Conservation (phyloP, 2,113 vertebrate genomes). For the Gambusia affinis region DNA sequence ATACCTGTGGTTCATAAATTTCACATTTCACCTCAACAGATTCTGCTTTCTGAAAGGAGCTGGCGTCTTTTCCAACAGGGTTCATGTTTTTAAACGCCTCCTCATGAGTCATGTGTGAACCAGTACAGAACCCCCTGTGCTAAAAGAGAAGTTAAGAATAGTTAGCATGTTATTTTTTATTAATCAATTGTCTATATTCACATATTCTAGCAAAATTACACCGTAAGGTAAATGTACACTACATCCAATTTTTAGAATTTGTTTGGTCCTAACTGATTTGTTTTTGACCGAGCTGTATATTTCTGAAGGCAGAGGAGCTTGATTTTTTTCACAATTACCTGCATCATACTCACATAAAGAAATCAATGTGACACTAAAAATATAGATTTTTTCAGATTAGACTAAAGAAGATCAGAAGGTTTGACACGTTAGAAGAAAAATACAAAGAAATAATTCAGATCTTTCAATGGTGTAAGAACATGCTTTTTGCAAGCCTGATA, state of each 20-base stretch:
- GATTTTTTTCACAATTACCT: no score
- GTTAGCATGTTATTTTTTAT: not conserved
- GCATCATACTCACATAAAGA: no score
- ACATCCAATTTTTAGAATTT: not conserved
- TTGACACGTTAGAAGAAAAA: no score
- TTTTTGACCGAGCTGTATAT: no score
- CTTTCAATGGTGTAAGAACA: no score
- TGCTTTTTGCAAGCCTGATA: no score
- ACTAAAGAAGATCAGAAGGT: no score
- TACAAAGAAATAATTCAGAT: no score
- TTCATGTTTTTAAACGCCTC: constrained; percentile 32
- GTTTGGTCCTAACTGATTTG: no score
- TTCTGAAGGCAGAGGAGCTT: no score
- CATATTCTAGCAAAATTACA: not conserved
- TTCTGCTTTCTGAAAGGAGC: constrained; percentile 13
- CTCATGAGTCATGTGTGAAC: constrained; percentile 25
- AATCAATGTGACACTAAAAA: no score
- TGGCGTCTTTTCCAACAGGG: constrained; percentile 7
- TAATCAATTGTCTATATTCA: not conserved
- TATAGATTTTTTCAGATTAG: no score
- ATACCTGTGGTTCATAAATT: constrained; percentile 70
- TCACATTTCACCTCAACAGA: constrained; percentile 61
- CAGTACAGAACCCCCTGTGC: constrained; percentile 66
- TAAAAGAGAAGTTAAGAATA: constrained; percentile 12
- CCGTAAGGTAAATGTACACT: not conserved